A percentile compares a stretch with the other conserved stretches of the same genome.
phyloP scores from a whole-genome alignment of 2,113 vertebrate genomes.

The Pithys albifrons region DNA sequence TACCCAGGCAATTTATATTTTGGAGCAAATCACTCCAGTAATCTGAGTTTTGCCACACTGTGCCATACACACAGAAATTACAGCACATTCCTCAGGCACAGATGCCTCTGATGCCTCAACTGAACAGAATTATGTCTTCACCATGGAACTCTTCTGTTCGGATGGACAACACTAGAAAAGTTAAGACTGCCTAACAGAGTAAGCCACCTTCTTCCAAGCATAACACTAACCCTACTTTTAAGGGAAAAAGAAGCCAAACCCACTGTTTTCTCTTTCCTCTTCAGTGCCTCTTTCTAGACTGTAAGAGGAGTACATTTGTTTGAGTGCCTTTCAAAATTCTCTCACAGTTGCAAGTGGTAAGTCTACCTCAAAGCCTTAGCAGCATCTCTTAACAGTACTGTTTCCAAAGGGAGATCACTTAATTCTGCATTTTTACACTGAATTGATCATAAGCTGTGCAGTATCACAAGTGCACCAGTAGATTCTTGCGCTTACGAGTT shows the following conservation, averaged over 20 bases:
- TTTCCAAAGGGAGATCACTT: background rate
- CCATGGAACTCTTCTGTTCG: background rate
- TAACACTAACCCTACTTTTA: background rate
- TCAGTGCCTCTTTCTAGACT: background rate
- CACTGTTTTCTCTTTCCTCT: background rate
- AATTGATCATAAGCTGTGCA: background rate
- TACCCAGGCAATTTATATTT: background rate
- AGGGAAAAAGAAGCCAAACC: background rate
- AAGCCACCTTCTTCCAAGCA: background rate
- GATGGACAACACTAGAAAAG: background rate
- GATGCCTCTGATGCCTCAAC: background rate
- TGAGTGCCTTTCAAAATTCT: background rate
- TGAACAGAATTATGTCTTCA: background rate
- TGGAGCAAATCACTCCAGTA: background rate
- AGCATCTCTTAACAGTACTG: background rate
- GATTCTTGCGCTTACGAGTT: background rate
- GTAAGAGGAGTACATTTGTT: background rate
- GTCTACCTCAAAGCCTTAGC: background rate
- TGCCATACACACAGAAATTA: background rate
- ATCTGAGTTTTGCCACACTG: background rate
- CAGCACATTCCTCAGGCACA: background rate
- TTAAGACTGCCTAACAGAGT: background rate
- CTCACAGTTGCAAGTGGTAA: background rate
- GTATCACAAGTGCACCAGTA: background rate
- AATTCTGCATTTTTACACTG: background rate